Percentiles rank a stretch among this genome's conserved stretches.
Conservation (phyloP, 1,140 invertebrate species). For the Habropoda laboriosa region DNA sequence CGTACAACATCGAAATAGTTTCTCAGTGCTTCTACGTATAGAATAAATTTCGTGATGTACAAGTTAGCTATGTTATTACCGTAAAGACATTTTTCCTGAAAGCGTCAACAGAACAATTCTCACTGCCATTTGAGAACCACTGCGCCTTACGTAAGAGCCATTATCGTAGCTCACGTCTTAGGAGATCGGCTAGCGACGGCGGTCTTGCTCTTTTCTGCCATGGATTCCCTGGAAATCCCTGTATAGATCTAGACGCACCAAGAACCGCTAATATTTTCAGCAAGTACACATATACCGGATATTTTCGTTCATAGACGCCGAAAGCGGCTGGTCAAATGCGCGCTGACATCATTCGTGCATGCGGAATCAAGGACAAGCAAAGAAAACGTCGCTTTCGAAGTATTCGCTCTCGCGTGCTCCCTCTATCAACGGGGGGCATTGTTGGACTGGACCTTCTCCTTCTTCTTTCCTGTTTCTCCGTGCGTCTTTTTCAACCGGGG, state of each 20-base stretch:
- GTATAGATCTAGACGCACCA: conserved; percentile 2
- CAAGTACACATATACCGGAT: conserved; percentile 22
- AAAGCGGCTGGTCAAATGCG: conserved; percentile 34
- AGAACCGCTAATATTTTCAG: conserved; percentile 48
- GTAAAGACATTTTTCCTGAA: not conserved
- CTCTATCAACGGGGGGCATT: not conserved
- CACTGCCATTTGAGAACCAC: conserved; percentile 20
- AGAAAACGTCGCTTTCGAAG: conserved; percentile 48
- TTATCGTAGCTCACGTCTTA: conserved; percentile 35
- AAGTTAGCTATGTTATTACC: not conserved
- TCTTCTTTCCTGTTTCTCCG: not conserved
- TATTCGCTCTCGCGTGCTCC: not conserved
- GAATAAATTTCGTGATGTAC: not conserved
- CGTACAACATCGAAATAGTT: conserved; percentile 12
- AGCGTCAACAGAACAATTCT: not conserved
- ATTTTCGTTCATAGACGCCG: conserved; percentile 54
- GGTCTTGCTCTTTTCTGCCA: not conserved
- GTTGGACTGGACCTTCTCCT: not conserved
- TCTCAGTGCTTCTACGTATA: too few species aligned
- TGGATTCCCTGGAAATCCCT: conserved; percentile 49
- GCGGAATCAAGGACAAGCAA: conserved; percentile 47
- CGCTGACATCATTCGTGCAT: conserved; percentile 58
- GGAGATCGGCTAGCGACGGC: conserved; percentile 34
- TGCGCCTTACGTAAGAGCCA: conserved; percentile 52
- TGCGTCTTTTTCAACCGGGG: not conserved